These are phyloP conservation scores for Pachycephala philippinensis DNA, from an alignment of 2,113 vertebrate species.

Conservation along the genomic window DNA sequence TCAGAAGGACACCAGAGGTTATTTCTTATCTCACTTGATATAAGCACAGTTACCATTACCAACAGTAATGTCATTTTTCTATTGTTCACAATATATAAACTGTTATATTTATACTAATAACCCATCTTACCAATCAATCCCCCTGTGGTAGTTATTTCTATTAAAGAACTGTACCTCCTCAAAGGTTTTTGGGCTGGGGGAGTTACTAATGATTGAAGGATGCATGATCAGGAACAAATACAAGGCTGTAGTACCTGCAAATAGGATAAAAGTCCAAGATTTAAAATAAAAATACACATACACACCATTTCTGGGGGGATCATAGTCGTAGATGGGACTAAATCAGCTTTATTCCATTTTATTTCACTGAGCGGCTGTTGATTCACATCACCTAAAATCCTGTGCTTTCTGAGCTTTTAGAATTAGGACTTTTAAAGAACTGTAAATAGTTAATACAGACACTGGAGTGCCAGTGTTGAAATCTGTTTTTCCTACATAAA, in stretches of 20 bases:
- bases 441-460: background rate
- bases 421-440: background rate
- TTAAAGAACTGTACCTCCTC: slow-evolving; percentile 99
- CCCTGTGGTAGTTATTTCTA: slow-evolving; percentile 99
- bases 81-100: slow-evolving; percentile 66
- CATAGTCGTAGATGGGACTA: background rate
- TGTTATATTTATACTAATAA: slow-evolving; percentile 80
- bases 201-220: slow-evolving; percentile 97
- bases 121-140: slow-evolving; percentile 94
- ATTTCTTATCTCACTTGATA: background rate
- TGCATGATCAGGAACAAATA: slow-evolving; percentile 98
- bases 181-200: slow-evolving; percentile 94
- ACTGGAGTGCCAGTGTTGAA: background rate
- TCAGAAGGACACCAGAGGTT: background rate
- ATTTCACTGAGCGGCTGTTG: background rate
- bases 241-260: slow-evolving; percentile 94
- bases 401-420: background rate
- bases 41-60: slow-evolving; percentile 29
- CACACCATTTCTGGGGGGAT: background rate
- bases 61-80: slow-evolving; percentile 55
- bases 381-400: background rate
- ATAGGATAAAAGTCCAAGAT: slow-evolving; percentile 51
- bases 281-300: background rate
- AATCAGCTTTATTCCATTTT: background rate
- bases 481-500: background rate